Evolutionary conservation across 2,113 vertebrate species (phyloP).

Genomic region (Acrocephalus kingi): DNA sequence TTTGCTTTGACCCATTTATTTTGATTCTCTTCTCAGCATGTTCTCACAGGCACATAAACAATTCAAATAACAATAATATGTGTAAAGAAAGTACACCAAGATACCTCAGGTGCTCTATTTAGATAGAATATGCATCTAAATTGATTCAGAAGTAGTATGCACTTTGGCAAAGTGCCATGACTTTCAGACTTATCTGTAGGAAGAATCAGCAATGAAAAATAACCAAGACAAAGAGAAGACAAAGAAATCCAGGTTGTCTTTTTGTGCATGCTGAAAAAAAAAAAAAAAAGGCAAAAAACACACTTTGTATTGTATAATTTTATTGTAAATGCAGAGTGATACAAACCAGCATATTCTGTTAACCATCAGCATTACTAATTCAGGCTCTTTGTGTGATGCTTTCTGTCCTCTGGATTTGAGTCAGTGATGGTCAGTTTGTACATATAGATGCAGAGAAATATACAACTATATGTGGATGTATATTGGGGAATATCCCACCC

Average conservation of each 20-base stretch:
- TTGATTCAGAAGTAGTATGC: not conserved
- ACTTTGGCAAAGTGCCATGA: not conserved
- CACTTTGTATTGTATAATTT: not conserved
- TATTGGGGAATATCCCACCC: not conserved
- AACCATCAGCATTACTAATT: not conserved
- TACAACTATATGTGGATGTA: no score
- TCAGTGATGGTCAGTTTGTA: not conserved
- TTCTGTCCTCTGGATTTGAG: not conserved
- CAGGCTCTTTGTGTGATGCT: not conserved
- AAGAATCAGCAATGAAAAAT: not conserved
- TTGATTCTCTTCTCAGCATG: not conserved
- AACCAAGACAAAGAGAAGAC: not conserved
- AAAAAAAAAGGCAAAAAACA: no score
- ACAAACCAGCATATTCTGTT: not conserved
- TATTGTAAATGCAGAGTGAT: not conserved
- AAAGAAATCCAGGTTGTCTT: not conserved
- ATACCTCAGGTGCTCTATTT: not conserved
- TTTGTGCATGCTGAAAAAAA: not conserved
- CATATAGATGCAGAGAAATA: fast-evolving
- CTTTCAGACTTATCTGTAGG: not conserved
- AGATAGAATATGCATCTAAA: not conserved
- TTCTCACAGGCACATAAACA: not conserved
- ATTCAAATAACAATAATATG: not conserved
- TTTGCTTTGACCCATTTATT: not conserved
- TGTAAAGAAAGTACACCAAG: not conserved